Conservation (phyloP, 1,140 invertebrate genomes). For the Drosophila suzukii region DNA sequence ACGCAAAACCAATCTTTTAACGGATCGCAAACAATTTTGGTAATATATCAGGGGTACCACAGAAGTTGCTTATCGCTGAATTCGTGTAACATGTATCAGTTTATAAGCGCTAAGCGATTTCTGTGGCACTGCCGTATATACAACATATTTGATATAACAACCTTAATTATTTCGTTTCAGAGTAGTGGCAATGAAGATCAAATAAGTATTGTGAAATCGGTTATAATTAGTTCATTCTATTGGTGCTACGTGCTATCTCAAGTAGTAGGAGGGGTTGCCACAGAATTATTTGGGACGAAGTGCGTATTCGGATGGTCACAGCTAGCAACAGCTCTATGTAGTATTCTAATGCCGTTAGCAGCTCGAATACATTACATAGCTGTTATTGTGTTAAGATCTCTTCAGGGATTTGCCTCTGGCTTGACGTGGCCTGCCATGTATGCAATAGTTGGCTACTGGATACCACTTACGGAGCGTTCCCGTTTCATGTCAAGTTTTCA, state of each 20-base stretch:
- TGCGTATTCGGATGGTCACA: conserved; percentile 91
- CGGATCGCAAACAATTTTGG: conserved; percentile 42
- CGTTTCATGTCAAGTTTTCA: conserved; percentile 92
- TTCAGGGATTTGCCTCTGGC: conserved; percentile 90
- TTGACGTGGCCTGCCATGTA: conserved; percentile 95
- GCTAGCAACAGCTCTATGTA: conserved; percentile 88
- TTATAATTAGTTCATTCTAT: conserved; percentile 89
- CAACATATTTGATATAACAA: too few species aligned
- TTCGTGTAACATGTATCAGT: too few species aligned
- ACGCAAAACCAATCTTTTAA: conserved; percentile 31
- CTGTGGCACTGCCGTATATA: too few species aligned
- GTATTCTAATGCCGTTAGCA: conserved; percentile 88
- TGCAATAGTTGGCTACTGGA: conserved; percentile 93
- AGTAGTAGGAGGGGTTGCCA: conserved; percentile 90
- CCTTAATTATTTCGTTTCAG: conserved; percentile 32
- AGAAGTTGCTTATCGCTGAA: too few species aligned
- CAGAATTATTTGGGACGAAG: conserved; percentile 92
- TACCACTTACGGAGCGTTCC: conserved; percentile 91
- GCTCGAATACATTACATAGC: conserved; percentile 87
- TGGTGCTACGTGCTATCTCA: conserved; percentile 91
- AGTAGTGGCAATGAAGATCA: conserved; percentile 85
- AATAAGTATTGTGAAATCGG: conserved; percentile 86
- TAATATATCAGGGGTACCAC: conserved; percentile 19
- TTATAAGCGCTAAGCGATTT: too few species aligned
- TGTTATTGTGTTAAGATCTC: conserved; percentile 87